phyloP scores from a whole-genome alignment of 2,888 invertebrate species.

The Scaptomyza polygonia region DNA sequence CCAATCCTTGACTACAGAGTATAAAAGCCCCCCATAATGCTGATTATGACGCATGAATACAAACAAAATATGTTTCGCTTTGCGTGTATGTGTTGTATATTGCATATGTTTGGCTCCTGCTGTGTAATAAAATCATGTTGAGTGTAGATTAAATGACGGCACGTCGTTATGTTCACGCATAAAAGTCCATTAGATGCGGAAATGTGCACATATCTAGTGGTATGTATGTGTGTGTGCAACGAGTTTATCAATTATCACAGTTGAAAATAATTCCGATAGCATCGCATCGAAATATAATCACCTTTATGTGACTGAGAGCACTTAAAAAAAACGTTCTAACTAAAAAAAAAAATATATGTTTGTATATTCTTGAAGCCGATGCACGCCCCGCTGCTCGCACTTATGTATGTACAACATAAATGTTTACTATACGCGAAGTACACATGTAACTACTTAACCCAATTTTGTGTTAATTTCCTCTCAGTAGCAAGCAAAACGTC shows the following conservation, averaged over 20 bases:
- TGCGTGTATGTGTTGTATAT: constrained; percentile 1
- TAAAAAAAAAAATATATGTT: constrained; percentile 30
- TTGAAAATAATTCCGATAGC: constrained; percentile 60
- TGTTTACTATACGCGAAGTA: constrained; percentile 1
- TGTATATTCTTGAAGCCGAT: constrained; percentile 34
- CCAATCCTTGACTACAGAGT: constrained; percentile 2
- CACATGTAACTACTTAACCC: constrained; percentile 56
- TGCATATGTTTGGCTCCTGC: constrained; percentile 49
- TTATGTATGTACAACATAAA: neutral
- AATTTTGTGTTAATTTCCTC: constrained; percentile 54
- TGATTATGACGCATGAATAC: constrained; percentile 74
- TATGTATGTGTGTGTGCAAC: constrained; percentile 17
- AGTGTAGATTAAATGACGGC: constrained; percentile 76
- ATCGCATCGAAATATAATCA: constrained; percentile 36
- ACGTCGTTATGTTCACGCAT: constrained; percentile 66
- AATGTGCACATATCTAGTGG: constrained; percentile 48
- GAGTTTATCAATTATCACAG: constrained; percentile 70
- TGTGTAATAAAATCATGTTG: constrained; percentile 74
- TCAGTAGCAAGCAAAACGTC: constrained; percentile 16
- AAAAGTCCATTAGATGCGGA: constrained; percentile 74
- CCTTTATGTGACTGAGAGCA: constrained; percentile 39
- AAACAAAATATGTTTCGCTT: constrained; percentile 26
- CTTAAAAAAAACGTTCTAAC: constrained; percentile 53
- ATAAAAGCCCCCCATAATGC: constrained; percentile 65
- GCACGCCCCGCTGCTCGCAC: constrained; percentile 9